Percentiles rank a stretch among this genome's conserved stretches.
Evolutionary conservation across 2,113 vertebrate species (phyloP).

Genomic region (Mus musculus): GRCm39 chr12:32847501-32848000

Average conservation of each 20-base stretch:
- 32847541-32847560: not conserved
- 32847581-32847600: not conserved
- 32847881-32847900: not conserved
- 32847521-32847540: slow-evolving; percentile 19
- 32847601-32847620: slow-evolving; percentile 43
- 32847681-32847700: slow-evolving; percentile 57
- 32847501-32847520: not conserved
- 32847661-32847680: slow-evolving; percentile 63
- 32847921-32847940: not conserved
- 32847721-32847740: slow-evolving; percentile 51
- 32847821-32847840: slow-evolving; percentile 14
- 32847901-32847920: not conserved
- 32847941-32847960: not conserved
- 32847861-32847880: not conserved
- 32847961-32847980: not conserved
- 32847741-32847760: slow-evolving; percentile 60
- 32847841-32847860: slow-evolving; percentile 47
- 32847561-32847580: not conserved
- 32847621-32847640: not conserved
- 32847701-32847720: slow-evolving; percentile 25
- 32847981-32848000: not conserved
- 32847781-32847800: slow-evolving; percentile 28
- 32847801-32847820: slow-evolving; percentile 62
- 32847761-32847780: slow-evolving; percentile 12
- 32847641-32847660: slow-evolving; percentile 29